phyloP scores from a whole-genome alignment of 2,113 vertebrate genomes.

The Carassius carassius region DNA sequence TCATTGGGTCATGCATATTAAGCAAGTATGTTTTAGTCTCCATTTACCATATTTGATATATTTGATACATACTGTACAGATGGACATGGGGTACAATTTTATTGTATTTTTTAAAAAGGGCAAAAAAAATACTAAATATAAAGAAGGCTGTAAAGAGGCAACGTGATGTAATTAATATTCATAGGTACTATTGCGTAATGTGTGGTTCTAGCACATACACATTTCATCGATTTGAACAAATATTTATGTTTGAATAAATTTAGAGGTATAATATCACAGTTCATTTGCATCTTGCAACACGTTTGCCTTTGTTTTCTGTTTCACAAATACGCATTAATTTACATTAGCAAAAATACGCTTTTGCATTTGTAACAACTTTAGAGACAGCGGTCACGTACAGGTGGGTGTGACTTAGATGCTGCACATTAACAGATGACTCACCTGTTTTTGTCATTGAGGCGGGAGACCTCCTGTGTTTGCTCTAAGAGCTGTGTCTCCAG shows the following conservation, averaged over 20 bases:
- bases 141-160: no score
- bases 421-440: conserved; percentile 47
- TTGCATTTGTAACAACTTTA: no score
- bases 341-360: no score
- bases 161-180: background rate
- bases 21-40: background rate
- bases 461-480: conserved; percentile 80
- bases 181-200: background rate
- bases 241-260: background rate
- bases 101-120: no score
- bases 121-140: no score
- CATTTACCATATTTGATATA: background rate
- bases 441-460: conserved; percentile 81
- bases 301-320: background rate
- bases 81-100: no score
- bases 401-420: background rate
- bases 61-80: background rate
- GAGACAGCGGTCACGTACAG: no score
- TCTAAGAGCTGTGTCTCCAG: conserved; percentile 81
- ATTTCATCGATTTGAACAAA: background rate
- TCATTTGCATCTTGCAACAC: background rate
- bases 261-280: background rate
- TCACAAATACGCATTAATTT: background rate
- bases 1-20: background rate
- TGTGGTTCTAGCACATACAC: background rate